Evolutionary conservation across 2,113 vertebrate genomes (phyloP), one percentile per base, ranked within the genome.

Genomic region (Cisticola juncidis): DNA sequence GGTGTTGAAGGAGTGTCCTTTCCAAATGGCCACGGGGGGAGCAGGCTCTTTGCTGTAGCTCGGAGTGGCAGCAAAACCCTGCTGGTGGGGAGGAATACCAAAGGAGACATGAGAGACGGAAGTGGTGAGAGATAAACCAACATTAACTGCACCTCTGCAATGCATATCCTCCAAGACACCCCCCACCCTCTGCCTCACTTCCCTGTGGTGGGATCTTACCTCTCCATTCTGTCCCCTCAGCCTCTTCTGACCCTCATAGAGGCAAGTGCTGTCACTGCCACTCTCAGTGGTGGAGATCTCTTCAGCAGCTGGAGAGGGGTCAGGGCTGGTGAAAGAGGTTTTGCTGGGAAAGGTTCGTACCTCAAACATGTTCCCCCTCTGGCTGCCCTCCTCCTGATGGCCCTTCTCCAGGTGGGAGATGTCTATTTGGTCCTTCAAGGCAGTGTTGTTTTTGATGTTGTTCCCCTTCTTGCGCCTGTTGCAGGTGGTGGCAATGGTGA

Each of bases 401-500:
- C 98, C 98, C 57, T 98, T 98, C 94, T 99, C 98, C 87, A 98
- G 90, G 81, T 98, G 97, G 71, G 98, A 98, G 90, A 96, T 91
- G 81, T 96, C 96, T 60, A 98, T 97, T 79, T 97, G 97, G 83
- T 98, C 98, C 94, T 98, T 97, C 95, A 97, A 95, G 78, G 97
- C 69, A 86, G 96, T 4, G 12, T 94, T 97, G 62, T 25, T 96
- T 81, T 97, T 97, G 57, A 98, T 96, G 85, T 97, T 96, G 9
- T 97, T 98, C 91, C 98, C 98, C 86, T 98, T 98, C 95, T 98
- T 99, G 86, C 98, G 98, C 51, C 97, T 98, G 97, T 98, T 99
- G 97, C 99, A 99, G 81, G 99, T 99, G 94, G 99, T 99, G 83
- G 99, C 99, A 3, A 99, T 99, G 90, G 99, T 98, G 97, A 99